Percentiles rank a stretch among this genome's conserved stretches.
Conservation (phyloP, 53 echinoderm and acorn worm species). For the Stichopus horrens region DNA sequence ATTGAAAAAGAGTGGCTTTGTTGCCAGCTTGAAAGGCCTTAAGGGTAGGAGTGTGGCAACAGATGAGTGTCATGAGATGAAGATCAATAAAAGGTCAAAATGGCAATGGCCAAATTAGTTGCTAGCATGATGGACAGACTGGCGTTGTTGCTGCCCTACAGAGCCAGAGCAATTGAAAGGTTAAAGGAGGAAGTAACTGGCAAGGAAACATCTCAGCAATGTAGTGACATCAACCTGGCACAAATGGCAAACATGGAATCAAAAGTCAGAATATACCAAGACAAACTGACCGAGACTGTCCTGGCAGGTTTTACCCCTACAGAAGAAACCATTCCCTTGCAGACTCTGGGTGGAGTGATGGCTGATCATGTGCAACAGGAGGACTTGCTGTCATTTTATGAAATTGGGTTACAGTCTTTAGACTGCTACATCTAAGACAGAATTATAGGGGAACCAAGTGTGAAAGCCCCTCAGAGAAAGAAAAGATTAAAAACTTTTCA, state of each 20-base stretch:
- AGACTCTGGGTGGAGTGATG: not conserved
- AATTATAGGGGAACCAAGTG: not conserved
- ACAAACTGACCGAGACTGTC: not conserved
- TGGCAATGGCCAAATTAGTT: slow-evolving; percentile 39
- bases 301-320: not conserved
- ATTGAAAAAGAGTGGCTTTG: slow-evolving; percentile 48
- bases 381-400: not conserved
- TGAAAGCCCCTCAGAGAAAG: not conserved
- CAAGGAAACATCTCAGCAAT: no score
- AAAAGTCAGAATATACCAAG: not conserved
- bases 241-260: not conserved
- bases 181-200: not conserved
- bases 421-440: not conserved
- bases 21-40: slow-evolving; percentile 41
- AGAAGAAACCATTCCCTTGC: not conserved
- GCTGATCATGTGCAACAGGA: not conserved
- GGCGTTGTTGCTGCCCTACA: slow-evolving; percentile 49
- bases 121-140: slow-evolving; percentile 38
- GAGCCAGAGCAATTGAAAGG: slow-evolving; percentile 35
- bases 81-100: slow-evolving; percentile 54
- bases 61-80: slow-evolving; percentile 58
- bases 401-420: not conserved
- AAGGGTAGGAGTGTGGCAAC: slow-evolving; percentile 38
- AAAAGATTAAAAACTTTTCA: slow-evolving; percentile 35
- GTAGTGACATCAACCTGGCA: not conserved